Evolutionary conservation across 1,140 invertebrate species (phyloP).

Genomic region (Mactra quadrangularis): DNA sequence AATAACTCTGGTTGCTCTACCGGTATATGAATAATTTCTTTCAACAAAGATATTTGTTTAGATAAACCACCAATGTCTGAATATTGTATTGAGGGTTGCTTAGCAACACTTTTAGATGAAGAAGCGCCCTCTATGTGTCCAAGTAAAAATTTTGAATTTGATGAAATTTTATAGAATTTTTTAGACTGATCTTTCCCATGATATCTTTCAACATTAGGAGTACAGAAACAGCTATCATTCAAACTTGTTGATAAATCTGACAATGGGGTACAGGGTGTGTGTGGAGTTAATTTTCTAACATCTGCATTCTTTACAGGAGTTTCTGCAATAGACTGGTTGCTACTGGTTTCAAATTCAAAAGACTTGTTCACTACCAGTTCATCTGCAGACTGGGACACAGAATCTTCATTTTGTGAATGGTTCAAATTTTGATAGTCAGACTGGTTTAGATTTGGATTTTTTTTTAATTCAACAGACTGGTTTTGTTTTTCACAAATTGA

Average conservation of each 20-base stretch:
- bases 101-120: neutral
- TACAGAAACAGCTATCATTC: neutral
- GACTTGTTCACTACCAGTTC: neutral
- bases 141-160: slow-evolving; percentile 62
- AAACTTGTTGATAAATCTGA: neutral
- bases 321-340: neutral
- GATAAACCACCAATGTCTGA: slow-evolving; percentile 71
- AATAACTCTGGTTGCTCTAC: slow-evolving; percentile 68
- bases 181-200: slow-evolving; percentile 1
- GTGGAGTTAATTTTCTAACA: neutral
- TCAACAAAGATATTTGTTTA: slow-evolving; percentile 69
- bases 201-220: slow-evolving; percentile 22
- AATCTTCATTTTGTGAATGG: neutral
- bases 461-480: too few relatives aligned
- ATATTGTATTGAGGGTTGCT: slow-evolving; percentile 57
- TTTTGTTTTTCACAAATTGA: too few relatives aligned
- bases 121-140: neutral
- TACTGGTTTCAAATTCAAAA: neutral
- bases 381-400: neutral
- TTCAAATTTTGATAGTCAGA: too few relatives aligned
- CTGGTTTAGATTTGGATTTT: neutral
- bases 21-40: slow-evolving; percentile 73
- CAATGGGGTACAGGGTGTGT: slow-evolving; percentile 9
- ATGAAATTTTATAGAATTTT: slow-evolving; percentile 64
- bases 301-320: slow-evolving; percentile 3